Base-by-base conservation (phyloP, 2,888 invertebrate genomes). In the Sphinx pinastri region DNA sequence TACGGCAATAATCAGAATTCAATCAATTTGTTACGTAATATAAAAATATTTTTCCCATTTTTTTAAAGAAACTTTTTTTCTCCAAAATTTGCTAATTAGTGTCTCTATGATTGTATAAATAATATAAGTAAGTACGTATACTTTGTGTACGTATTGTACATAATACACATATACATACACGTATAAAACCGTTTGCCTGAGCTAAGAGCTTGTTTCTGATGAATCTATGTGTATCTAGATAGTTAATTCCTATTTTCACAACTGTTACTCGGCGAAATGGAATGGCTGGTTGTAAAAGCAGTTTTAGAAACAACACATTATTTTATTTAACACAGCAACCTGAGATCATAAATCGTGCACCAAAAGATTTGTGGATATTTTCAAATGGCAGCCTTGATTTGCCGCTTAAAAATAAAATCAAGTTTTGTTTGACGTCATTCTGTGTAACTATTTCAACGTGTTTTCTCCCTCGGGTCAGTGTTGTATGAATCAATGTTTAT, bases 401-500 rank as follows among this genome's bases (percentile, higher is more conserved):
- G 70, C 74, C 79, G 78, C 81, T 80, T 79, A 77, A 78, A 79
- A 88, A 86, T 84, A 84, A 83, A 84, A 83, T 84, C 79, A 77
- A 79, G 77, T 82, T 77, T 84, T 82, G 82, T 86, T 88, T 90
- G 91, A 91, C 91, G 92, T 90, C 90, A 90, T 78, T 71, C 75
- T 71, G 68, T 52, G 31, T 59, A 81, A 84, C 88, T 90, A 91
- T 93, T 91, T 89, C 81, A 78, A 86, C 83, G 84, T 80, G 77
- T 82, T 79, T 78, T 81, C 83, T 78, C 83, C 81, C 81, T 79
- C 78, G 76, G 80, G 79, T 76, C 76, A 76, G 77, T 80, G 78
- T 81, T 76, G 78, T 81, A 85, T 93, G 93, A 93, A 89, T 93
- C 93, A 91, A 90, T 84, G 76, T 79, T 86, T 93, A 90, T 88